Evolutionary conservation across 2,113 vertebrate species (phyloP).

Genomic region (Poeciliopsis retropinna): DNA sequence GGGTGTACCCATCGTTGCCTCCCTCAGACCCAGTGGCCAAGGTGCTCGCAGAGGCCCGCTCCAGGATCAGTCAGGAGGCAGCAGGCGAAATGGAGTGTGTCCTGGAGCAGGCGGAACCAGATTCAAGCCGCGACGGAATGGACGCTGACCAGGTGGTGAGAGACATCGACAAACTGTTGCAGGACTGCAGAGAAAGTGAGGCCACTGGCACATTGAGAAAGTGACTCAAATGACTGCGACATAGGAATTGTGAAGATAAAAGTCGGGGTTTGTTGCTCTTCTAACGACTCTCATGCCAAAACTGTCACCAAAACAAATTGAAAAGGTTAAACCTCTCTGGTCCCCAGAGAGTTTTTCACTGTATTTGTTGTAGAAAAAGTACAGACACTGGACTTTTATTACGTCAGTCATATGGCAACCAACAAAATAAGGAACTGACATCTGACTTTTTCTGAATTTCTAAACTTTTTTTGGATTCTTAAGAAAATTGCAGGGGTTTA

Average conservation of each 20-base stretch:
- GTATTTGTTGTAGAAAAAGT: slow-evolving; percentile 62
- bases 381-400: slow-evolving; percentile 55
- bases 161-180: slow-evolving; percentile 99
- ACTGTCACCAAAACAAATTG: slow-evolving; percentile 74
- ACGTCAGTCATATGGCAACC: slow-evolving; percentile 49
- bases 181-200: slow-evolving; percentile 96
- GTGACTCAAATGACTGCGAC: slow-evolving; percentile 74
- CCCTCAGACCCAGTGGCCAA: slow-evolving; percentile 86
- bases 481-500: slow-evolving; percentile 76
- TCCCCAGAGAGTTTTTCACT: slow-evolving; percentile 58
- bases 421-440: slow-evolving; percentile 57
- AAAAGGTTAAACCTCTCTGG: slow-evolving; percentile 54
- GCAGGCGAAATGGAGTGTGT: slow-evolving; percentile 86
- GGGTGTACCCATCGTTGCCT: slow-evolving; percentile 69
- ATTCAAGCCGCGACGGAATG: slow-evolving; percentile 87
- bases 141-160: slow-evolving; percentile 96
- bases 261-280: slow-evolving; percentile 55
- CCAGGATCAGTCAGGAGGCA: slow-evolving; percentile 81
- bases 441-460: slow-evolving; percentile 72
- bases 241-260: slow-evolving; percentile 28
- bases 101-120: slow-evolving; percentile 89
- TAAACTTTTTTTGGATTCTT: slow-evolving; percentile 70
- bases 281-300: slow-evolving; percentile 64
- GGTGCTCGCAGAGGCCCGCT: slow-evolving; percentile 89
- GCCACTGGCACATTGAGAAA: slow-evolving; percentile 86